Evolutionary conservation across 2,888 invertebrate species (phyloP).

Genomic region (Arrhopalites spinosus): DNA sequence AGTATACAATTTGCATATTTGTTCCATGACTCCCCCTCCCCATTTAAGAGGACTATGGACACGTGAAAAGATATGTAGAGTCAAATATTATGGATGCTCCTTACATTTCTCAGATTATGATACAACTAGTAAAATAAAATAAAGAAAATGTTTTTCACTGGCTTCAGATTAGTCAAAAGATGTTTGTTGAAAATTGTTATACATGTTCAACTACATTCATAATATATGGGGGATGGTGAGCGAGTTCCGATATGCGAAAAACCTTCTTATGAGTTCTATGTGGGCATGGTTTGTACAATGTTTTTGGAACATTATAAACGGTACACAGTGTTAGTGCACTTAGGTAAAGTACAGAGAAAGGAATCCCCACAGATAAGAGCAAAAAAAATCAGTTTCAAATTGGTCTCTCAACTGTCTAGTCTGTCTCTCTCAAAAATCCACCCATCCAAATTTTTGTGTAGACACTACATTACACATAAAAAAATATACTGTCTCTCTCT

Average conservation of each 20-base stretch:
- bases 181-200: no score
- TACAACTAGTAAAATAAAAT: not conserved
- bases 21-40: no score
- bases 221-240: no score
- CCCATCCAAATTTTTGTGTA: not conserved
- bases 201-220: no score
- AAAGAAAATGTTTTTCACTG: not conserved
- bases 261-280: no score
- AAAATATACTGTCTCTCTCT: not conserved
- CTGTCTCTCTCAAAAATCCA: not conserved
- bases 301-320: not conserved
- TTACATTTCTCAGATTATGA: not conserved
- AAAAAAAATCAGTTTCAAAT: conserved; percentile 11
- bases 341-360: not conserved
- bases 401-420: conserved; percentile 19
- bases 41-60: no score
- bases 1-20: not conserved
- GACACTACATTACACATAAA: not conserved
- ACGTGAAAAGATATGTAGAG: no score
- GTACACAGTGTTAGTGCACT: not conserved
- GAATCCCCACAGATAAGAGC: not conserved
- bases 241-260: no score
- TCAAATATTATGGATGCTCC: no score
- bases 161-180: no score
- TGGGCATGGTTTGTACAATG: not conserved